These are phyloP conservation scores for Ophion obscuratus DNA, from an alignment of 2,888 invertebrate species.

Conservation along the genomic window DNA sequence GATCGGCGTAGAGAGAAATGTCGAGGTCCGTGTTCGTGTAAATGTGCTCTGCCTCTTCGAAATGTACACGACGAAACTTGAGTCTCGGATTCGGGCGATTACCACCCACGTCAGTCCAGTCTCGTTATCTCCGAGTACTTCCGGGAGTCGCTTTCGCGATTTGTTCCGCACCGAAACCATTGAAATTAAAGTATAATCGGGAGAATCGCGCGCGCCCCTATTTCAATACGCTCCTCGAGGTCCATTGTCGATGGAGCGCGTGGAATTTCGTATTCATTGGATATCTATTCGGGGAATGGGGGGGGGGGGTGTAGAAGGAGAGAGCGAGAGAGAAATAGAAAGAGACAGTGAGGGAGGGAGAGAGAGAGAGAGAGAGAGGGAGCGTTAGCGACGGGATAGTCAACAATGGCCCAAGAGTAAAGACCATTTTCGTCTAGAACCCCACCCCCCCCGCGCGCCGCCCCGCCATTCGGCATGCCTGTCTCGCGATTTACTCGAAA, in stretches of 20 bases:
- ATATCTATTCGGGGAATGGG: constrained; percentile 14
- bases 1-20: too few relatives aligned
- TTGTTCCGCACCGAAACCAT: too few relatives aligned
- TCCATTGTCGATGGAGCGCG: constrained; percentile 3
- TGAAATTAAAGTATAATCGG: background rate
- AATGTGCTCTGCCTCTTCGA: too few relatives aligned
- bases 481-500: constrained; percentile 26
- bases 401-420: constrained; percentile 25
- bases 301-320: background rate
- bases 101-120: too few relatives aligned
- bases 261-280: constrained; percentile 52
- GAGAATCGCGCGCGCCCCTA: background rate
- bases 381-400: background rate
- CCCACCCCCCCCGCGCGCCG: constrained; percentile 10
- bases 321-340: too few relatives aligned
- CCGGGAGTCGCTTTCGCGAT: too few relatives aligned
- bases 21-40: too few relatives aligned
- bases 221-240: constrained; percentile 21
- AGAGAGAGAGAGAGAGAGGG: too few relatives aligned
- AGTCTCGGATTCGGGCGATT: too few relatives aligned
- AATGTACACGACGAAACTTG: background rate
- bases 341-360: too few relatives aligned
- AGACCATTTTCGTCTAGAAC: constrained; percentile 1
- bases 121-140: too few relatives aligned
- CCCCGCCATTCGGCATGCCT: background rate